Evolutionary conservation across 2,888 invertebrate species (phyloP), one percentile per base, ranked within the genome.

Genomic region (Exephanes ischioxanthus): DNA sequence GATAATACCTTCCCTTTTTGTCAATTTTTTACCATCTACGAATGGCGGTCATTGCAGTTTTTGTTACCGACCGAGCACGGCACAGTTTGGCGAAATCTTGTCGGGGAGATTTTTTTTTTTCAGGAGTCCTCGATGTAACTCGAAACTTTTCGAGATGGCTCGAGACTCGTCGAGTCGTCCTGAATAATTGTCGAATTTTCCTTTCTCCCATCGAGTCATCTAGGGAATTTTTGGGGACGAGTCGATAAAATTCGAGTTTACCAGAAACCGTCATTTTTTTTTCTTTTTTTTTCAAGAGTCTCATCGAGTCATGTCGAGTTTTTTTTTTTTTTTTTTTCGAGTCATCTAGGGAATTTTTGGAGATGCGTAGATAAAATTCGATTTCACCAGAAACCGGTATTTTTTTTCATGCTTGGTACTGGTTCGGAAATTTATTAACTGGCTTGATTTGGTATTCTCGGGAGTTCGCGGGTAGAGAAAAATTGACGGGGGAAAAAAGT

Each of bases 401-500:
- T 53, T 66, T 37, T 41, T 22, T 77, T 37, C 51, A n/a, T 0
- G 5, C 33, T 4, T 14, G n/a, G 7, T 41, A 19, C 14, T 45
- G 3, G 9, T n/a, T 19, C 11, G 41, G 26, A 53, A 37, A 53
- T 9, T 55, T 19, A 26, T 4, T n/a, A 61, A 30, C 16, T 61
- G 22, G 1, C 26, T 61, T 22, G 61, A 14, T 61, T 61, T 11
- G 5, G 9, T 61, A 14, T 30, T 14, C 14, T 61, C 14, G 30
- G 3, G 61, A 61, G 14, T 1, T 22, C 61, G 61, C 26, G 22
- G 33, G 67, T 48, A 30, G 61, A 19, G 48, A 26, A 37, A 26
- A 71, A 68, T 19, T 30, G 19, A 55, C 26, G n/a, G 66, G 51
- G 72, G 19, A 48, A 48, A 55, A 48, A 80, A 22, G 9, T 67